Evolutionary conservation across 2,113 vertebrate genomes (phyloP).

Genomic region (Ahaetulla prasina): DNA sequence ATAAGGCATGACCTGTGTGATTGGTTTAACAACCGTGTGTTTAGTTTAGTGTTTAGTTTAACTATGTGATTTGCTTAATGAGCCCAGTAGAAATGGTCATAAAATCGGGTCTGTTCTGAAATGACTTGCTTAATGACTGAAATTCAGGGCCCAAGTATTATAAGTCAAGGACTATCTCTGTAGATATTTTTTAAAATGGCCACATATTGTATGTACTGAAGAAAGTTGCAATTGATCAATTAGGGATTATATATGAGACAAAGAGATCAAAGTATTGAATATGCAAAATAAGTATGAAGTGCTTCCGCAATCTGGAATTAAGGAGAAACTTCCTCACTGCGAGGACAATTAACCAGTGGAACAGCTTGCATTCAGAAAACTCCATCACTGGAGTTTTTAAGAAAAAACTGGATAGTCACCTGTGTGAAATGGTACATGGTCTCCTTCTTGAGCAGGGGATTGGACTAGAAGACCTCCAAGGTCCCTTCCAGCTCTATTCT

Average conservation of each 20-base stretch:
- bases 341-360: too few relatives aligned
- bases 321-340: too few relatives aligned
- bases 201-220: neutral
- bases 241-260: neutral
- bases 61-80: neutral
- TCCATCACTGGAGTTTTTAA: too few relatives aligned
- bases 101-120: neutral
- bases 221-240: neutral
- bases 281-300: neutral
- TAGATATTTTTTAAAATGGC: neutral
- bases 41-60: neutral
- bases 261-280: neutral
- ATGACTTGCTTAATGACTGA: neutral
- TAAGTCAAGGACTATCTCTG: neutral
- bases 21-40: neutral
- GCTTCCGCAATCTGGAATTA: too few relatives aligned
- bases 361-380: too few relatives aligned
- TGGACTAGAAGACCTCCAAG: too few relatives aligned
- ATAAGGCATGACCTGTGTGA: too few relatives aligned
- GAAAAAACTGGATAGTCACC: too few relatives aligned
- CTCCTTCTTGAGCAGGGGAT: too few relatives aligned
- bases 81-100: neutral
- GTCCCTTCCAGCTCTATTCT: too few relatives aligned
- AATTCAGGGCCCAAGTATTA: neutral
- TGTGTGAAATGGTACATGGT: too few relatives aligned